phyloP scores from a whole-genome alignment of 2,797 vertebrate species.

The Dendrocincla tyrannina region DNA sequence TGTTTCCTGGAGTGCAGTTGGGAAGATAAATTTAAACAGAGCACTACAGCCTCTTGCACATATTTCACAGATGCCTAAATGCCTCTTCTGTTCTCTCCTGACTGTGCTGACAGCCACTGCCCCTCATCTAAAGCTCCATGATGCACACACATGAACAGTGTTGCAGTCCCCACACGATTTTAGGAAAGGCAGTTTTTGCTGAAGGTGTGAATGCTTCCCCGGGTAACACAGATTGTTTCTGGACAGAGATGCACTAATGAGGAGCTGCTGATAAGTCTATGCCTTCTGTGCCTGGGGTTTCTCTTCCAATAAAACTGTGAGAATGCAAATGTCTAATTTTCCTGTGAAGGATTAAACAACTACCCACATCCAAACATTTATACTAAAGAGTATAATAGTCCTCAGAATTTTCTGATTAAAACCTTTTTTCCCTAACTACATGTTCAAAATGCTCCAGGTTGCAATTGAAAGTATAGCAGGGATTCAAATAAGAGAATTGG shows the following conservation, averaged over 20 bases:
- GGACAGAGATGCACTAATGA: background rate
- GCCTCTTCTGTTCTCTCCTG: background rate
- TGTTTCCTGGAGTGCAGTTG: accelerated
- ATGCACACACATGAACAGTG: background rate
- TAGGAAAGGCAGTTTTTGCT: background rate
- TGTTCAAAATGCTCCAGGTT: background rate
- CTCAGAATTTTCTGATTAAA: background rate
- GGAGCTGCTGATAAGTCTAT: background rate
- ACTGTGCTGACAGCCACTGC: background rate
- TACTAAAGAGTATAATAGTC: background rate
- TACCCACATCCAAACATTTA: background rate
- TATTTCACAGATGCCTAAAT: background rate
- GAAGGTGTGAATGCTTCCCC: background rate
- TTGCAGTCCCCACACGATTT: accelerated
- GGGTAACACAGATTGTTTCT: background rate
- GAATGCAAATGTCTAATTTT: background rate
- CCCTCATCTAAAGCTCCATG: accelerated
- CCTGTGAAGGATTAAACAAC: background rate
- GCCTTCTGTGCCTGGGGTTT: background rate
- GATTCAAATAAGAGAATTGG: background rate
- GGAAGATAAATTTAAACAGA: background rate
- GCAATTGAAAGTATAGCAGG: background rate
- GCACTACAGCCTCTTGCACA: accelerated
- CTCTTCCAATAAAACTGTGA: background rate
- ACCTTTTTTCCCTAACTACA: background rate